These are phyloP conservation scores for Octomys mimax DNA, from an alignment of 2,797 vertebrate species.

Conservation along the genomic window DNA sequence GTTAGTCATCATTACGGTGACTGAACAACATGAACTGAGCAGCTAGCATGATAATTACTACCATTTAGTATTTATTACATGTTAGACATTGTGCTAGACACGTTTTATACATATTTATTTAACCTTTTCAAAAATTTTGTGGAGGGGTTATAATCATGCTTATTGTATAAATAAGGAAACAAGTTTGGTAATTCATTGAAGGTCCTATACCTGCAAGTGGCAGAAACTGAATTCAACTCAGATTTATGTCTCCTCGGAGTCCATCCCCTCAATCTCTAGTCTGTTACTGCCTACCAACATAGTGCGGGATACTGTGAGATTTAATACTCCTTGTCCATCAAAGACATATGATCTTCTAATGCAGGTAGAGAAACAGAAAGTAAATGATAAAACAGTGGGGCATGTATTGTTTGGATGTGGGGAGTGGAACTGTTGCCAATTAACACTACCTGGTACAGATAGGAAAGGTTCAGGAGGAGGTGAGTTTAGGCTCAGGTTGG, in stretches of 20 bases:
- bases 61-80: conserved; percentile 38
- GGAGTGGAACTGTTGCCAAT: not conserved
- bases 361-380: not conserved
- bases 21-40: conserved; percentile 39
- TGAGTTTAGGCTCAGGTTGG: not conserved
- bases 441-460: not conserved
- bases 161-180: not conserved
- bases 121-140: conserved; percentile 18
- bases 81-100: not conserved
- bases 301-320: not conserved
- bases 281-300: not conserved
- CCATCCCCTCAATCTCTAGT: not conserved
- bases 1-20: not conserved
- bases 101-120: conserved; percentile 19
- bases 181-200: conserved; percentile 4
- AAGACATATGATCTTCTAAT: not conserved
- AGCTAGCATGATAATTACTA: not conserved
- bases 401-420: not conserved
- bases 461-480: not conserved
- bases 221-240: conserved; percentile 46
- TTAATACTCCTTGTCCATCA: not conserved
- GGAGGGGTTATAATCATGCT: not conserved
- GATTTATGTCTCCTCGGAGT: not conserved
- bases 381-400: not conserved
- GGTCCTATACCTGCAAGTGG: not conserved